Evolutionary conservation across 1,140 invertebrate species (phyloP), one percentile per base, ranked within the genome.

Genomic region (Neuroterus valhalla): DNA sequence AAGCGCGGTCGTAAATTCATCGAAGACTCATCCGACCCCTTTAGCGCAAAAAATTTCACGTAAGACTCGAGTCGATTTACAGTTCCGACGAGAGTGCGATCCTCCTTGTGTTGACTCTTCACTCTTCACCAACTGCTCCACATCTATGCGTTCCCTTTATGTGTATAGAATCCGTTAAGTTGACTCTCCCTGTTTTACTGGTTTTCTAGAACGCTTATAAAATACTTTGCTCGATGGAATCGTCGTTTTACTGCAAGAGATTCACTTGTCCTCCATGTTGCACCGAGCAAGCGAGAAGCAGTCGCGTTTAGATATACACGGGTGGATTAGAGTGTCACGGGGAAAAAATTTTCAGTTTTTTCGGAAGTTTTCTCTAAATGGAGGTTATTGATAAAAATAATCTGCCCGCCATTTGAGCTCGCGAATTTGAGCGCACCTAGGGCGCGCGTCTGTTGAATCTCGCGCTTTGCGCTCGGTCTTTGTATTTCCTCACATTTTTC

Each of bases 1-100:
- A 52, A 52, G 50, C 19, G 50, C 17, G 50, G 50, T 52, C 50
- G 50, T 52, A 52, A 52, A 52, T 52, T 52, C 50, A 52, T 52
- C 50, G 50, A 52, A 11, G 50, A 52, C 50, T 52, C 50, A 52
- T 23, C 48, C 17, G 15, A n/a, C 19, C 8, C 17, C 50, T 23
- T 52, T 19, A 19, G 50, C 50, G 50, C 50, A 52, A 52, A 52
- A 52, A 52, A 23, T 3, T 52, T 52, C 50, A 52, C 50, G 19
- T 21, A 52, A 52, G 19, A 52, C 50, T 52, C 21, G 2, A 23
- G 50, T 21, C 50, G 50, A 52, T 52, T 52, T 52, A 52, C 50
- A 19, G n/a, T 52, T 52, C 23, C 50, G 23, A 52, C 19, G 10
- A 52, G 19, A 52, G 50, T 21, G 50, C 19, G 23, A 52, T 52